phyloP scores from a whole-genome alignment of 2,113 vertebrate genomes.

The Thamnophis sirtalis region DNA sequence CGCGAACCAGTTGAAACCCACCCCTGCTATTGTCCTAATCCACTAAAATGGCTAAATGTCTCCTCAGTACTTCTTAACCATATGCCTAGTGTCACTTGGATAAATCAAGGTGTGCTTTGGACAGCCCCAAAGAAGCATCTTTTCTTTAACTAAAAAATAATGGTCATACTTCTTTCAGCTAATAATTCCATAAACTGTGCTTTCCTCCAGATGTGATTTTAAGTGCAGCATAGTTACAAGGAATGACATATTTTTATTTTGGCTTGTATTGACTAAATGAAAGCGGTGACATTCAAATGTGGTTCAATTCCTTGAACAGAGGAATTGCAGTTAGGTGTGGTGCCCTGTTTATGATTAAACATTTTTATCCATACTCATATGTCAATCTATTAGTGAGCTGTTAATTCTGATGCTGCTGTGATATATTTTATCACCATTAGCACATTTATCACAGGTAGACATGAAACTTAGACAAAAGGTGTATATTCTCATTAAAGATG shows the following conservation, averaged over 20 bases:
- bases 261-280: slow-evolving; percentile 44
- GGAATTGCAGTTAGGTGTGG: slow-evolving; percentile 69
- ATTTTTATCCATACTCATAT: slow-evolving; percentile 72
- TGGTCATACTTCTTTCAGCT: slow-evolving; percentile 18
- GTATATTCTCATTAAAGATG: slow-evolving; percentile 90
- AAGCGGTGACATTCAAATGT: slow-evolving; percentile 37
- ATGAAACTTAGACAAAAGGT: slow-evolving; percentile 86
- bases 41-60: neutral
- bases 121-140: slow-evolving; percentile 30
- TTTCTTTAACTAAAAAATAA: slow-evolving; percentile 39
- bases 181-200: slow-evolving; percentile 20
- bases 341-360: slow-evolving; percentile 79
- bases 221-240: neutral
- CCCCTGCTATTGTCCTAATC: too few relatives aligned
- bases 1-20: too few relatives aligned
- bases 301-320: slow-evolving; percentile 52
- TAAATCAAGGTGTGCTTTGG: slow-evolving; percentile 31
- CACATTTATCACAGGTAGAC: slow-evolving; percentile 89
- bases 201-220: slow-evolving; percentile 16
- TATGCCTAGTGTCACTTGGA: slow-evolving; percentile 5
- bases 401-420: slow-evolving; percentile 80
- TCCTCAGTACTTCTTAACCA: slow-evolving; percentile 20
- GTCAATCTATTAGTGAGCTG: slow-evolving; percentile 81
- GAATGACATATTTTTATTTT: slow-evolving; percentile 14
- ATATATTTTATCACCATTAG: slow-evolving; percentile 79